Conservation (phyloP, 2,113 vertebrate species). For the Mohoua ochrocephala region DNA sequence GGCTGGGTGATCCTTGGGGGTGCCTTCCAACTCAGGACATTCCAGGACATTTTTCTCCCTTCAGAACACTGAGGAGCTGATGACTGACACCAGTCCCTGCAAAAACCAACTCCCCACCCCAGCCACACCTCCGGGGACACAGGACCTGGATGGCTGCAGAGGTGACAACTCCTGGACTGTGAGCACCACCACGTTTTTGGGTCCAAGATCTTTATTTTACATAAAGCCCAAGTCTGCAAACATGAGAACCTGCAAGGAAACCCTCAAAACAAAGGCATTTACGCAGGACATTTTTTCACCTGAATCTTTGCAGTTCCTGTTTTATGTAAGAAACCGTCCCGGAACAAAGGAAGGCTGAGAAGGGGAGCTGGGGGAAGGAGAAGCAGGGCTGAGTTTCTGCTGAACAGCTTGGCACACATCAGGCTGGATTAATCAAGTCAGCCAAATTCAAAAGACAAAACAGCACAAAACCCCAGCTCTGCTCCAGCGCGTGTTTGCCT, state of each 20-base stretch:
- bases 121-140: rapidly evolving
- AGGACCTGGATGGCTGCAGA: rapidly evolving
- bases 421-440: conserved; percentile 52
- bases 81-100: not conserved
- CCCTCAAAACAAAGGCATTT: not conserved
- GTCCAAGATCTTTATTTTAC: not conserved
- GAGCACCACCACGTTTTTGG: not conserved
- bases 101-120: not conserved
- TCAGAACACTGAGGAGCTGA: not conserved
- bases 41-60: not conserved
- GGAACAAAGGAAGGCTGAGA: not conserved
- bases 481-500: conserved; percentile 1
- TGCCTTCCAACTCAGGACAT: not conserved
- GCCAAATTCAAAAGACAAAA: conserved; percentile 48
- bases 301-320: not conserved
- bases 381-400: conserved; percentile 12
- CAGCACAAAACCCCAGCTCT: conserved; percentile 21
- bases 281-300: not conserved
- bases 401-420: conserved; percentile 51
- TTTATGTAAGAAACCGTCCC: not conserved
- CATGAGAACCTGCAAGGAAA: not conserved
- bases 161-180: not conserved
- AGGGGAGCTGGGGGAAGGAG: not conserved
- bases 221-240: not conserved
- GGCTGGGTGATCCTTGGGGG: rapidly evolving